phyloP scores from a whole-genome alignment of 2,888 invertebrate species.

The Xestoiulus laeticollis region DNA sequence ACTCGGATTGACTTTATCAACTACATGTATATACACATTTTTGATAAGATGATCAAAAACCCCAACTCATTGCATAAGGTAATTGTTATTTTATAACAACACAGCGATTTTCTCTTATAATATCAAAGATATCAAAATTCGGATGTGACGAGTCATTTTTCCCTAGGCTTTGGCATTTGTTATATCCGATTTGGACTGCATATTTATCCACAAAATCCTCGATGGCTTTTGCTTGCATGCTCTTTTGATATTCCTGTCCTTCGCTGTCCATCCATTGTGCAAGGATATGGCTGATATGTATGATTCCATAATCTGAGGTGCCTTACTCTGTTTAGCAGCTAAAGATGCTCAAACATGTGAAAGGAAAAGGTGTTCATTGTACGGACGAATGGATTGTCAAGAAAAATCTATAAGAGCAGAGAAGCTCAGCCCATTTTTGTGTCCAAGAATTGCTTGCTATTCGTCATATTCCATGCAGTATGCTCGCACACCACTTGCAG shows the following conservation, averaged over 20 bases:
- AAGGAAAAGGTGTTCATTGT: background rate
- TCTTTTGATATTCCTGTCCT: background rate
- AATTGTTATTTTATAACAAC: too few relatives aligned
- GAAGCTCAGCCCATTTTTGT: background rate
- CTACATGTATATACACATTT: too few relatives aligned
- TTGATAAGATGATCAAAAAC: too few relatives aligned
- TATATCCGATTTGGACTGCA: background rate
- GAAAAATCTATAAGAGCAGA: background rate
- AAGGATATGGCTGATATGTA: background rate
- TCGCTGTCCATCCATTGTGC: background rate
- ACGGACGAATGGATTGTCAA: background rate
- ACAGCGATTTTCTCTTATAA: too few relatives aligned
- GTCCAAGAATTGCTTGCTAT: background rate
- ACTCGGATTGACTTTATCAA: too few relatives aligned
- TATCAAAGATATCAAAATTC: too few relatives aligned
- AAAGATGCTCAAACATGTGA: background rate
- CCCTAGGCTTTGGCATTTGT: background rate
- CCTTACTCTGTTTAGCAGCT: constrained; percentile 6
- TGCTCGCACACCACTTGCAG: constrained; percentile 16
- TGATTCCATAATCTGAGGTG: constrained; percentile 4
- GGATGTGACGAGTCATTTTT: background rate
- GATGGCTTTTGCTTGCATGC: background rate
- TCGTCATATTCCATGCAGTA: background rate
- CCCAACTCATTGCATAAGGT: too few relatives aligned
- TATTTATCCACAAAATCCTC: background rate